Evolutionary conservation across 2,113 vertebrate genomes (phyloP), one percentile per base, ranked within the genome.

Genomic region (Ornithorhynchus anatinus): DNA sequence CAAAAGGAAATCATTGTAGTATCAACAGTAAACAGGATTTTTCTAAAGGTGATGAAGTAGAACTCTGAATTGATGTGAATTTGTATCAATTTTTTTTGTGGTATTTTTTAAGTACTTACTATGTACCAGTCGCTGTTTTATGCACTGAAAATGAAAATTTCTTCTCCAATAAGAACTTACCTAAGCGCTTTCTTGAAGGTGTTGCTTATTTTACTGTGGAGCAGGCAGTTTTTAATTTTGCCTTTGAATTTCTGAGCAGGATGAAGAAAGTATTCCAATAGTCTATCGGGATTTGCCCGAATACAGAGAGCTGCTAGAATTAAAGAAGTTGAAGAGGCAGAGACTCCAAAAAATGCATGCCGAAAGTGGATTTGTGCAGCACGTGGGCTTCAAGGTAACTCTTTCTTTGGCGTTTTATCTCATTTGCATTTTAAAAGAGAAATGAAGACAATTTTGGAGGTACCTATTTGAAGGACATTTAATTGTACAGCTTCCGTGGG

Each of bases 321-420:
- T 98, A 79, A 99, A 99, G 90, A 95, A 96, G 54, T 75, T 99
- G 80, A 99, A 97, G 89, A 99, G 96, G 75, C 95, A 94, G 83
- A 96, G 96, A 48, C 91, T 99, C 36, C 95, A 95, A 70, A 95
- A 97, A 80, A 94, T 99, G 86, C 95, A 96, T 57, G 94, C 95
- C 36, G 96, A 97, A 79, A 95, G 93, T 83, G 85, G 88, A 4
- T 93, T 93, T 80, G 89, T 94, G 20, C 96, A 94, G 70, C 97
- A 99, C 5, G 29, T 95, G 15, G 97, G 98, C 71, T 99, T 92
- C 88, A 99, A 97, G 96, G 98, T 99, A 82, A 80, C 76, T 73
- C 56, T n/a, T 9, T 67, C 3, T 25, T 20, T 42, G 31, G n/a
- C 52, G 19, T 53, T 62, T 32, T 1, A 20, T 14, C 40, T 43